Conservation (phyloP, 2,888 invertebrate genomes). For the Diachrysia chrysitis region DNA sequence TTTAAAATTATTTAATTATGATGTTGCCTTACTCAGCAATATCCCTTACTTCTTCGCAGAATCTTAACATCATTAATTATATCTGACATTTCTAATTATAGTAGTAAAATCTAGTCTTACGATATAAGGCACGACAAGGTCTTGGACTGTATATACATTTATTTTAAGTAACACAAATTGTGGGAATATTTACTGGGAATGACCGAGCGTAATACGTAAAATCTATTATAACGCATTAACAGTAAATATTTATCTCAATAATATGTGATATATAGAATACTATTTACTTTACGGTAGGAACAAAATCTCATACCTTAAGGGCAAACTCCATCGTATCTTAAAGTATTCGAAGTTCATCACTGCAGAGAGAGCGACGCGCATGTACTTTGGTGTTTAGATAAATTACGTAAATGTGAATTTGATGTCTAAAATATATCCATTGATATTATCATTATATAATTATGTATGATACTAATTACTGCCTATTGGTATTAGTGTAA, state of each 20-base stretch:
- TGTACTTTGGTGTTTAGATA: constrained; percentile 71
- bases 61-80: constrained; percentile 71
- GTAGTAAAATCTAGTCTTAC: constrained; percentile 89
- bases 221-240: constrained; percentile 64
- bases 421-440: constrained; percentile 77
- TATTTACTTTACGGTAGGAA: constrained; percentile 76
- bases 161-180: constrained; percentile 79
- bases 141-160: constrained; percentile 84
- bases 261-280: constrained; percentile 86
- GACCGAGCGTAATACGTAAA: constrained; percentile 48
- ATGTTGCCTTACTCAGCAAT: constrained; percentile 71
- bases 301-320: constrained; percentile 81
- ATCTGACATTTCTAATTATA: constrained; percentile 79
- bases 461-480: constrained; percentile 64
- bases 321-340: constrained; percentile 66
- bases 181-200: constrained; percentile 78
- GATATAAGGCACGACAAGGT: constrained; percentile 83
- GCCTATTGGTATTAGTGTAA: constrained; percentile 65
- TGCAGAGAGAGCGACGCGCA: constrained; percentile 77
- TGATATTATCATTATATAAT: constrained; percentile 59
- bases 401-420: constrained; percentile 73
- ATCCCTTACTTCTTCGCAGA: constrained; percentile 63
- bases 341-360: constrained; percentile 64
- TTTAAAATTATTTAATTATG: constrained; percentile 66
- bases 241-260: constrained; percentile 81